phyloP scores from a whole-genome alignment of 2,797 vertebrate genomes.

The Poeciliopsis paucimaculata region DNA sequence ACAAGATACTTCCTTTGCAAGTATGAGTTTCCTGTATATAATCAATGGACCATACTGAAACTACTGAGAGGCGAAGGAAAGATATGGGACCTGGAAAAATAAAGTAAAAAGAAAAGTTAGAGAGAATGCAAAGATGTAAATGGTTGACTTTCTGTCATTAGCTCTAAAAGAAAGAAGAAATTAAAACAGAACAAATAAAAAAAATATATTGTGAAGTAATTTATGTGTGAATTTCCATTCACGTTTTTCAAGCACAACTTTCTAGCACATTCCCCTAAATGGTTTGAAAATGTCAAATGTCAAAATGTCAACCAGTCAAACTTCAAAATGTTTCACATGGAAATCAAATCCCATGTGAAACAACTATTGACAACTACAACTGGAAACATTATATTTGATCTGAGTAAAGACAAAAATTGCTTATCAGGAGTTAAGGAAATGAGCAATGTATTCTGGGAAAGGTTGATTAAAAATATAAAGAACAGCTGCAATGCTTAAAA shows the following conservation, averaged over 20 bases:
- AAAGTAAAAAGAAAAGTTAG: neutral
- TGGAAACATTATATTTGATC: neutral
- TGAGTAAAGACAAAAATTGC: neutral
- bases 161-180: neutral
- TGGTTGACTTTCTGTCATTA: conserved; percentile 14
- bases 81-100: conserved; percentile 37
- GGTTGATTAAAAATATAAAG: conserved; percentile 4
- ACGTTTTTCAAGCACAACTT: conserved; percentile 17
- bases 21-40: conserved; percentile 66
- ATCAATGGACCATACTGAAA: conserved; percentile 58
- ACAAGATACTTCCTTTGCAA: conserved; percentile 65
- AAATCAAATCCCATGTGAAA: neutral
- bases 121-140: conserved; percentile 18
- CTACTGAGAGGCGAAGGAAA: conserved; percentile 15
- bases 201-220: neutral
- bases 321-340: neutral
- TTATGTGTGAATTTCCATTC: conserved; percentile 8
- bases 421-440: conserved; percentile 3
- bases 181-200: neutral
- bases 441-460: conserved; percentile 6
- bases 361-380: too few relatives aligned
- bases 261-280: conserved; percentile 20
- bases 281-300: neutral
- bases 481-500: neutral
- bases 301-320: neutral